Evolutionary conservation across 1,140 invertebrate species (phyloP).

Genomic region (Temnothorax nylanderi): DNA sequence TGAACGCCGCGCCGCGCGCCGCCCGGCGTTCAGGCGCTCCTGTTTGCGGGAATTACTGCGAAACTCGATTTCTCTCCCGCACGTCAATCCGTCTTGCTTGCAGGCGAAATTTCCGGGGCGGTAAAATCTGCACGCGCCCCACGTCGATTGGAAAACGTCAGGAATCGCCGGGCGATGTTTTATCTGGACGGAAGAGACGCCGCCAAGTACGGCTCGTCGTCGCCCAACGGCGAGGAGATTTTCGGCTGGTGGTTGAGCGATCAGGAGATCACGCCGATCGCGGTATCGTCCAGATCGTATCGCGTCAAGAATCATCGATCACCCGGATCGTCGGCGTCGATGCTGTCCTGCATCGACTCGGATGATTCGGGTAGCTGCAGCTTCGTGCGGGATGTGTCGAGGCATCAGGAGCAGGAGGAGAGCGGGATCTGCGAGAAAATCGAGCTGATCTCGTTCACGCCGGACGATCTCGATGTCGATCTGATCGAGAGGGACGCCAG

Average conservation of each 20-base stretch:
- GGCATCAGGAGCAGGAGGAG: conserved; percentile 36
- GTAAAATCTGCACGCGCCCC: conserved; percentile 36
- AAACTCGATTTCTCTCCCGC: conserved; percentile 45
- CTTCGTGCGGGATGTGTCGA: conserved; percentile 60
- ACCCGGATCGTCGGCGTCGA: conserved; percentile 67
- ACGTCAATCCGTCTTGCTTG: conserved; percentile 35
- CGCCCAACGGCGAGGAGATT: conserved; percentile 67
- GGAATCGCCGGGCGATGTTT: conserved; percentile 69
- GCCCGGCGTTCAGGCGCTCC: neutral
- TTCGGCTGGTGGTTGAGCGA: conserved; percentile 81
- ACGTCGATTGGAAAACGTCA: conserved; percentile 42
- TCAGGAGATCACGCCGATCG: conserved; percentile 29
- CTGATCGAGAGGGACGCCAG: conserved; percentile 71
- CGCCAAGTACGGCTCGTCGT: conserved; percentile 2
- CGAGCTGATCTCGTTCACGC: conserved; percentile 61
- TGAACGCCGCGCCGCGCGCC: too few relatives aligned
- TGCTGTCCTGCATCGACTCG: conserved; percentile 74
- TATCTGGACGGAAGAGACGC: conserved; percentile 68
- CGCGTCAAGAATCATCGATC: conserved; percentile 50
- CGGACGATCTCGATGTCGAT: conserved; percentile 66
- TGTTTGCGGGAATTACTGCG: conserved; percentile 22
- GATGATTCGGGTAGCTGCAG: conserved; percentile 69
- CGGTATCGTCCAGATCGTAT: conserved; percentile 41
- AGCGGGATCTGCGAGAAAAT: conserved; percentile 61
- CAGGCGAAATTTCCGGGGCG: conserved; percentile 25